Evolutionary conservation across 2,888 invertebrate species (phyloP), one percentile per base, ranked within the genome.

Genomic region (Athalia cordata): DNA sequence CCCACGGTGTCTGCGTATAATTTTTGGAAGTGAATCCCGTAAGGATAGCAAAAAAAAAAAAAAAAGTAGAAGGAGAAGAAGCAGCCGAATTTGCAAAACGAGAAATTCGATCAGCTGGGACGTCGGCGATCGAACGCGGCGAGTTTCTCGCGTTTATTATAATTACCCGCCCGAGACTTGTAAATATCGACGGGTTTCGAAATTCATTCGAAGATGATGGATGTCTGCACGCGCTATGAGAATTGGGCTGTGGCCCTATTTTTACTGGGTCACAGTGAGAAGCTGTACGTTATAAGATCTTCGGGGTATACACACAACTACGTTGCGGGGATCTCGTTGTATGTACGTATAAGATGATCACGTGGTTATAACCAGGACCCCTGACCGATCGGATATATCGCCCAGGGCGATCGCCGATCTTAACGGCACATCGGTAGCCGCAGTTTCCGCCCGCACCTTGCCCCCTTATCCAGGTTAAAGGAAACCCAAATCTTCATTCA

Each of bases 161-260:
- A 75, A 75, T 75, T 75, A 75, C 75, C 50, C 75, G 59, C 49
- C 72, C 72, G 62, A 52, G 75, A 29, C 29, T 29, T 29, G 29
- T 29, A 29, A 29, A 29, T 75, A 75, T 75, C 75, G 75, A 75
- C 61, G 62, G 52, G 75, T 82, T 85, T 84, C 84, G 84, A 86
- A 86, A 86, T 86, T 84, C 84, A 84, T 86, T 83, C 83, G 82
- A 79, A 84, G 81, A 85, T 87, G 85, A 85, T 84, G 84, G 84
- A 86, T 83, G 83, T 81, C 81, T 85, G 75, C 75, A 64, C 61
- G 64, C 52, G 75, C 29, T 62, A 75, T 62, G 75, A 75, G 75
- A 75, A 75, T 75, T 75, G 75, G 75, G 64, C 75, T 75, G 75
- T 75, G 75, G 75, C 75, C 75, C 75, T 75, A 75, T 75, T 75